Base-by-base conservation (phyloP, 2,888 invertebrate species). In the Drosophila mimetica region DNA sequence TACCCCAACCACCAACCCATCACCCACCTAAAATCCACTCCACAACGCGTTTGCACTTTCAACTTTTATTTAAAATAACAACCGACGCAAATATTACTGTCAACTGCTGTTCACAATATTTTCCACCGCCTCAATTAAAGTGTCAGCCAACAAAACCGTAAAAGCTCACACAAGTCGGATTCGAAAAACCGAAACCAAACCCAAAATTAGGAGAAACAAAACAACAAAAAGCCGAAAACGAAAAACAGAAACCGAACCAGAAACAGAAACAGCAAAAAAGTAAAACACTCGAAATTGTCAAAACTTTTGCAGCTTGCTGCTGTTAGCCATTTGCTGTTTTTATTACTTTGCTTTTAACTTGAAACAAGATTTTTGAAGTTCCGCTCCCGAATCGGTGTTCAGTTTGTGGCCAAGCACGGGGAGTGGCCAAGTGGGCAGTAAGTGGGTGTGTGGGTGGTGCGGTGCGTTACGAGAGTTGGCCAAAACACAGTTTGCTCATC, bases 121-220 rank as follows among this genome's bases (percentile, higher is more conserved):
- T 58, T 42, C 39, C 58, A 51, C 58, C 47, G 63, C 64, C 69
- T 76, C 79, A 82, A 82, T 77, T 73, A 79, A 79, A 79, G 61
- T 69, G 79, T 79, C 64, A 69, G 46, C 70, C 46, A 74, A 73
- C 60, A 75, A 74, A 73, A 66, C 53, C 67, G 20, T 58, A 51
- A 42, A 28, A 32, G 16, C 42, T 55, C 42, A 66, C 63, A 57
- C 60, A 58, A 58, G 37, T 37, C 57, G 39, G 39, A 46, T 50
- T 67, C 32, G 57, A 42, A 69, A 52, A 61, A 41, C 66, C 41
- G n/a, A 71, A 72, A 70, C 72, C 74, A 71, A 70, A 65, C 48
- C 66, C 47, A 36, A 73, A 71, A 71, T 47, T 44, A 55, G 46
- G 22, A 47, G 36, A 55, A 54, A 44, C 46, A 48, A 72, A 64